Base-by-base conservation (phyloP, 1,140 invertebrate genomes). In the Hyposmocoma kahamanoa region DNA sequence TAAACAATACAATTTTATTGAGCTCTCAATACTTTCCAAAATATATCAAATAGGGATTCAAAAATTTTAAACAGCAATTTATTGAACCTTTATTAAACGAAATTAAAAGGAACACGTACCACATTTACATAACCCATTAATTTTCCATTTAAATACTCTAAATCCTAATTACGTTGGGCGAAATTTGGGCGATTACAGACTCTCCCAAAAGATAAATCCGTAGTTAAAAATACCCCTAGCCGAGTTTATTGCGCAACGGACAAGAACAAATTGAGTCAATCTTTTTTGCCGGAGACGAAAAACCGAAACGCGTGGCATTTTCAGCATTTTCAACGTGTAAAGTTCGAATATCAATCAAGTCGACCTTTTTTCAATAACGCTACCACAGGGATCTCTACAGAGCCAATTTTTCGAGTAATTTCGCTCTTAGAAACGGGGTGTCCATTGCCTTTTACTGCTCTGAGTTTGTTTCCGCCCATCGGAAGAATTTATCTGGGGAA, bases 241-340 rank as follows among this genome's bases (percentile, higher is more conserved):
- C 52, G 62, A 77, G 73, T 77, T 78, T 81, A 84, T 79, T 84
- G 67, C 76, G 66, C 62, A 64, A 62, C 69, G 66, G 80, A 84
- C 80, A 80, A 68, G 72, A 72, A 84, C 72, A 84, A 84, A 82
- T 82, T 67, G 72, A 80, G 76, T 77, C 78, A 74, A 79, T 84
- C 72, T 71, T 71, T 83, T 78, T 79, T 72, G 61, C 63, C 57
- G 59, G 62, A 72, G 75, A 82, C 67, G 72, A 72, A 77, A 72
- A 78, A 75, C 61, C 69, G 65, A 76, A 74, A 80, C 68, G 63
- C 42, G 54, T 52, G 56, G 56, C 53, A 58, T 66, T 69, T 65
- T 72, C 72, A 57, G 69, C 67, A 71, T 73, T 77, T 79, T 75
- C 66, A 76, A 68, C 73, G 70, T 80, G 75, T 72, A 73, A 81